A percentile compares a stretch with the other conserved stretches of the same genome.
phyloP scores from a whole-genome alignment of 2,797 vertebrate genomes.

The Alcedo quadribrachys region DNA sequence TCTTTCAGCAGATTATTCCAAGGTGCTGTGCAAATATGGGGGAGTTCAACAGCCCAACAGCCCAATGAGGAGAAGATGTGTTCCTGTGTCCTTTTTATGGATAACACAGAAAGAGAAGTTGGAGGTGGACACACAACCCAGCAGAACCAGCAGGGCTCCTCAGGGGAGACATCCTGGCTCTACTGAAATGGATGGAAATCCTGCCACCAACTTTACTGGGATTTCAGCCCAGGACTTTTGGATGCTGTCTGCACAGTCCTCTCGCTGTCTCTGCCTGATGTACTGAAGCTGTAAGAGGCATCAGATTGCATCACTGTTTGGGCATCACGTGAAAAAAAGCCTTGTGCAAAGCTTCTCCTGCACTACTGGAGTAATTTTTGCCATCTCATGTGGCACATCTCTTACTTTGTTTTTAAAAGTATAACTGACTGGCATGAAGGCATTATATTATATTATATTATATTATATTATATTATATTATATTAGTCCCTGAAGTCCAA shows the following conservation, averaged over 20 bases:
- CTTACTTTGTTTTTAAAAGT: background rate
- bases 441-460: background rate
- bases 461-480: background rate
- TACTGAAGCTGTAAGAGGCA: conserved; percentile 22
- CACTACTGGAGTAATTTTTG: background rate
- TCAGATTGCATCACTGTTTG: background rate
- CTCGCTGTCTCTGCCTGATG: background rate
- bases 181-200: conserved; percentile 1
- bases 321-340: background rate
- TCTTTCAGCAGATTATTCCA: background rate
- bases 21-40: background rate
- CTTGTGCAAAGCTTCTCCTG: background rate
- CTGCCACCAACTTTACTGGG: conserved; percentile 25
- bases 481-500: conserved; percentile 9
- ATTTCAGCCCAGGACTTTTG: conserved; percentile 55
- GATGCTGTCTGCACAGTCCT: conserved; percentile 8
- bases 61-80: background rate
- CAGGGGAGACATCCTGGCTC: conserved; percentile 2
- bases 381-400: background rate
- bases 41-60: background rate
- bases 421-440: background rate
- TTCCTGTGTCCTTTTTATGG: background rate
- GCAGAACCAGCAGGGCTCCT: conserved; percentile 18
- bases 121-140: background rate
- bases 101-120: background rate